Evolutionary conservation across 2,888 invertebrate species (phyloP).

Genomic region (Noctua pronuba): DNA sequence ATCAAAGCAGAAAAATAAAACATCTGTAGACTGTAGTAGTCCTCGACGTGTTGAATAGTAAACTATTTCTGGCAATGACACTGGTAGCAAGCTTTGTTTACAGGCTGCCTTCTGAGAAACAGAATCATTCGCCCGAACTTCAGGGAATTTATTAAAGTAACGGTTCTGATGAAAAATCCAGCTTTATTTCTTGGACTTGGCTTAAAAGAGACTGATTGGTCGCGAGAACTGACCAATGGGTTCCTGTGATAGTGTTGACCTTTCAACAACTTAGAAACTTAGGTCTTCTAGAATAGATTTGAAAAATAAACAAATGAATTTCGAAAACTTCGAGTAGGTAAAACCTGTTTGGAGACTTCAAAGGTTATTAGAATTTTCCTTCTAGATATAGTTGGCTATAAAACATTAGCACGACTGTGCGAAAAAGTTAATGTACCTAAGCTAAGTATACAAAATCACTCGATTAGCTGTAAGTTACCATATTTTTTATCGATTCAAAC

Average conservation of each 20-base stretch:
- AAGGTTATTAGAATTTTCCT: background rate
- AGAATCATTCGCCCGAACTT: constrained; percentile 49
- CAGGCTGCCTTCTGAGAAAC: constrained; percentile 56
- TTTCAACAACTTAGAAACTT: constrained; percentile 14
- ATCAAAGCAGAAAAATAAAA: constrained; percentile 16
- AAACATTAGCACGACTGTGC: constrained; percentile 14
- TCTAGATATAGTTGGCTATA: background rate
- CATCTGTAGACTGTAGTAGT: constrained; percentile 12
- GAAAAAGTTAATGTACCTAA: constrained; percentile 13
- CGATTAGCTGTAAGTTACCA: background rate
- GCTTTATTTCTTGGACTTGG: constrained; percentile 28
- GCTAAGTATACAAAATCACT: background rate
- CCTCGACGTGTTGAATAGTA: constrained; percentile 38
- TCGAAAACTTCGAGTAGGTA: background rate
- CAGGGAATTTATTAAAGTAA: constrained; percentile 56
- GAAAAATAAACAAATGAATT: constrained; percentile 4
- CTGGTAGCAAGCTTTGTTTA: constrained; percentile 54
- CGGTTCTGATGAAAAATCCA: constrained; percentile 30
- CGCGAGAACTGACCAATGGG: constrained; percentile 2
- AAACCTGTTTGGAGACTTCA: background rate
- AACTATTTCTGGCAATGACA: constrained; percentile 65
- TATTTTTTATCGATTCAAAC: constrained; percentile 4
- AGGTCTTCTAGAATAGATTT: background rate
- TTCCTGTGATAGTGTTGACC: background rate
- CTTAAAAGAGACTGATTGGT: constrained; percentile 13